Conservation (phyloP, 2,797 vertebrate species). For the Mustela erminea region DNA sequence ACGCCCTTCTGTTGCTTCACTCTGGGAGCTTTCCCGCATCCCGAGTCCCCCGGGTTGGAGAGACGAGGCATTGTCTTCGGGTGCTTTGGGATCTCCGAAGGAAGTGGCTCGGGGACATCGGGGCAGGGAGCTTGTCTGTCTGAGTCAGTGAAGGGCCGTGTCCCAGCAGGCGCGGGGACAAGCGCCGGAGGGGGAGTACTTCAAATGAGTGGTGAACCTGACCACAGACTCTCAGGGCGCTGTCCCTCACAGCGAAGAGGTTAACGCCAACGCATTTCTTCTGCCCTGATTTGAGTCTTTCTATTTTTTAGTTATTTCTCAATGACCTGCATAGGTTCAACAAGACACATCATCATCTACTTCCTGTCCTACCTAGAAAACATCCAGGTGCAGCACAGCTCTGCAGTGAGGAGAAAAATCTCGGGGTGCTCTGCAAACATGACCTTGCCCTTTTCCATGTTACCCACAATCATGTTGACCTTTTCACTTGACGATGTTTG, state of each 20-base stretch:
- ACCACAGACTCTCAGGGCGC: not conserved
- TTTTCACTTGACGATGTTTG: not conserved
- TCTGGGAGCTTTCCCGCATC: not conserved
- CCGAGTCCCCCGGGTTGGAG: too few species aligned
- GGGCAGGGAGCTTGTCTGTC: not conserved
- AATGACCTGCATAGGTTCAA: not conserved
- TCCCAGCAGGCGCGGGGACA: not conserved
- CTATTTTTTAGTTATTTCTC: not conserved
- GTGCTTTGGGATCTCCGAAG: not conserved
- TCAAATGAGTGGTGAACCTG: not conserved
- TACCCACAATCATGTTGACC: too few species aligned
- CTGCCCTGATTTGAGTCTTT: not conserved
- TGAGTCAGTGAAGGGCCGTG: not conserved
- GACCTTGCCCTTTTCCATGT: not conserved
- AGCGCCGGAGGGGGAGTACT: too few species aligned
- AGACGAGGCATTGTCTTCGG: not conserved
- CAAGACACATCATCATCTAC: not conserved
- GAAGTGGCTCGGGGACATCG: not conserved
- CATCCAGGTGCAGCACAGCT: not conserved
- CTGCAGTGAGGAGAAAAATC: not conserved
- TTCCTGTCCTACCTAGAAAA: not conserved
- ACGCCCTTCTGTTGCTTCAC: rapidly evolving
- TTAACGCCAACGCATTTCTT: not conserved
- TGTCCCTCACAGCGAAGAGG: not conserved
- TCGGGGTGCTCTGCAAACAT: rapidly evolving